Percentiles rank a stretch among this genome's conserved stretches.
Evolutionary conservation across 2,113 vertebrate species (phyloP).

Genomic region (Embiotoca jacksoni): DNA sequence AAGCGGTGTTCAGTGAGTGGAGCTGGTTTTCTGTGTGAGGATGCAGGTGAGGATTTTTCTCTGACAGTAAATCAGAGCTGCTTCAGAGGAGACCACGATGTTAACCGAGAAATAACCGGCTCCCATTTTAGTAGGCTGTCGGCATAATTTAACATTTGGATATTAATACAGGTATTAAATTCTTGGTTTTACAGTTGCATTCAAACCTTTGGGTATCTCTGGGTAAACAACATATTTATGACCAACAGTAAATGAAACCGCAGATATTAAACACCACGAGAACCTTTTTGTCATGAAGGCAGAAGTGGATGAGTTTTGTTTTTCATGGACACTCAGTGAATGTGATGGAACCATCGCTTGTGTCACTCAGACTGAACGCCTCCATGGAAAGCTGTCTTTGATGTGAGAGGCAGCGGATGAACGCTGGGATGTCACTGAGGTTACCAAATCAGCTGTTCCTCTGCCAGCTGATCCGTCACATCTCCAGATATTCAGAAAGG

Average conservation of each 20-base stretch:
- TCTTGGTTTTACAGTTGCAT: background rate
- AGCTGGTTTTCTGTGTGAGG: too few species aligned
- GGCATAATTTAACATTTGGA: too few species aligned
- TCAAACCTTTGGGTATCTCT: background rate
- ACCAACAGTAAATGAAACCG: too few species aligned
- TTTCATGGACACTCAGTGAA: background rate
- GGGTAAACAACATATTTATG: background rate
- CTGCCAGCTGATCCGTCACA: conserved; percentile 34
- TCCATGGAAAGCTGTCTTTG: conserved; percentile 34
- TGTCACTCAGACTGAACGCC: conserved; percentile 38
- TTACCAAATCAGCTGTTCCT: conserved; percentile 32
- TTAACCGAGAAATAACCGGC: too few species aligned
- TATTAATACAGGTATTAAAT: too few species aligned
- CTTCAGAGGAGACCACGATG: too few species aligned
- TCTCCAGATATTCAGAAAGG: conserved; percentile 48
- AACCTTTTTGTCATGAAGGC: conserved; percentile 7
- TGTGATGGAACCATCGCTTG: conserved; percentile 41
- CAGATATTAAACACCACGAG: background rate
- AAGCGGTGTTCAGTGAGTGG: too few species aligned
- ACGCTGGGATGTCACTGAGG: conserved; percentile 26
- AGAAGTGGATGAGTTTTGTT: conserved; percentile 7
- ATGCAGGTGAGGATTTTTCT: too few species aligned
- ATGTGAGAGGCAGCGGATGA: conserved; percentile 44
- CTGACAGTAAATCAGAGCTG: too few species aligned
- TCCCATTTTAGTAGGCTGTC: too few species aligned